phyloP scores from a whole-genome alignment of 2,797 vertebrate species.

The Melanotaenia trifasciata region DNA sequence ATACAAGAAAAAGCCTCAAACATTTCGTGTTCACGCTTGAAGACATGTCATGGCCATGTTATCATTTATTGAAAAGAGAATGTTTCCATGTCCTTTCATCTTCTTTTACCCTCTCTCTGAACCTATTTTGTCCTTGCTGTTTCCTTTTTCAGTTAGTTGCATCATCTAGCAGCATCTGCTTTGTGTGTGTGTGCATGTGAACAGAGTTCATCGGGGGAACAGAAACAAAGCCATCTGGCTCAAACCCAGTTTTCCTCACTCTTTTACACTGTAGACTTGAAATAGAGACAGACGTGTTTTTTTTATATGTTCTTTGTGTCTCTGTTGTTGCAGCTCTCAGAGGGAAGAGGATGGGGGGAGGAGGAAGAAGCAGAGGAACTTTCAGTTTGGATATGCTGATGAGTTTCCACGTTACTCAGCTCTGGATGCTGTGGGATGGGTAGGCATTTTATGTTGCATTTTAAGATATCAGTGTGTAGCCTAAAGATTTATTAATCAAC shows the following conservation, averaged over 20 bases:
- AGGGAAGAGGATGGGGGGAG: constrained; percentile 75
- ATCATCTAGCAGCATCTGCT: constrained; percentile 48
- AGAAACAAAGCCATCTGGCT: constrained; percentile 15
- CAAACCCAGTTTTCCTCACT: constrained; percentile 2
- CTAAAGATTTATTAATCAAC: background rate
- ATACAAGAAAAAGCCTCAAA: background rate
- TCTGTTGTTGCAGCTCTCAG: constrained; percentile 68
- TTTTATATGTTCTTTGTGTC: background rate
- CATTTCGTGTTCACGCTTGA: constrained; percentile 16
- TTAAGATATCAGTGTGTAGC: constrained; percentile 8
- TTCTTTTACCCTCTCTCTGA: constrained; percentile 37
- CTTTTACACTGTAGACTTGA: background rate
- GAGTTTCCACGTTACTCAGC: constrained; percentile 80
- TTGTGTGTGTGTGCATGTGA: background rate
- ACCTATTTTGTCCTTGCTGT: constrained; percentile 4
- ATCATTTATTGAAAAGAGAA: background rate
- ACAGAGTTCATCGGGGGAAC: constrained; percentile 4
- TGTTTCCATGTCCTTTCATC: background rate
- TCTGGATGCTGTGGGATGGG: constrained; percentile 90
- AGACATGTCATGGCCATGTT: constrained; percentile 12
- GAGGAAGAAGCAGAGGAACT: constrained; percentile 79
- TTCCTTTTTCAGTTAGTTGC: constrained; percentile 62
- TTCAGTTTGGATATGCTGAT: constrained; percentile 75
- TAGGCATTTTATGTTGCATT: constrained; percentile 59
- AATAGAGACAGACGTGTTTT: background rate